A percentile compares a stretch with the other conserved stretches of the same genome.
Conservation (phyloP, 2,888 invertebrate genomes). For the Chesias legatella region DNA sequence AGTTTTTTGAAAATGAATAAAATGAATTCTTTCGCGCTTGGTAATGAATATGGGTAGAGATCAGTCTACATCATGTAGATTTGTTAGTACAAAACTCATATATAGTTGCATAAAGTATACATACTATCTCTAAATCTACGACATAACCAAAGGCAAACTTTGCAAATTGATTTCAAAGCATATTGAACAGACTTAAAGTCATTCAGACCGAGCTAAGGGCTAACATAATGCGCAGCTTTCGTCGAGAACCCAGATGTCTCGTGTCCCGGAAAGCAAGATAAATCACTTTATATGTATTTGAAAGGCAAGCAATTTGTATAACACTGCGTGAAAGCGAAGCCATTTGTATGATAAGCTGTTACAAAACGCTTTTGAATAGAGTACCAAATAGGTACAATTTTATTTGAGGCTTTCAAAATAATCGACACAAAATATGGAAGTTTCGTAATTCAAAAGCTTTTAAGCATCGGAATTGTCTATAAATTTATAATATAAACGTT, state of each 20-base stretch:
- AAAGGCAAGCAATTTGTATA: conserved; percentile 66
- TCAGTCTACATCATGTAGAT: no score
- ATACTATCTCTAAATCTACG: no score
- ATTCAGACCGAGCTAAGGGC: conserved; percentile 32
- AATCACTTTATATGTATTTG: conserved; percentile 57
- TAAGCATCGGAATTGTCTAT: no score
- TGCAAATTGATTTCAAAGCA: no score
- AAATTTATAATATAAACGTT: no score
- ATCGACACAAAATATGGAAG: background rate
- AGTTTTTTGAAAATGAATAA: no score
- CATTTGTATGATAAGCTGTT: conserved; percentile 38
- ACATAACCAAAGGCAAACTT: no score
- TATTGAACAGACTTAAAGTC: background rate
- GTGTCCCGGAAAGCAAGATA: conserved; percentile 49
- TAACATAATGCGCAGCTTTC: conserved; percentile 39
- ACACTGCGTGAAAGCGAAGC: conserved; percentile 46
- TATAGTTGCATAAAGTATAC: no score
- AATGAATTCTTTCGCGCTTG: no score
- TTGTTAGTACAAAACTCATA: no score
- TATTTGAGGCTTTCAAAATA: conserved; percentile 6
- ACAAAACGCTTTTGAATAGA: conserved; percentile 13
- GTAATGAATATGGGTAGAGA: no score
- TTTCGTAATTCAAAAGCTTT: no score
- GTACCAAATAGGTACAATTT: background rate
- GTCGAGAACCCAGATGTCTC: conserved; percentile 45